Conservation (phyloP, 2,113 vertebrate genomes). For the Leptodactylus fuscus region DNA sequence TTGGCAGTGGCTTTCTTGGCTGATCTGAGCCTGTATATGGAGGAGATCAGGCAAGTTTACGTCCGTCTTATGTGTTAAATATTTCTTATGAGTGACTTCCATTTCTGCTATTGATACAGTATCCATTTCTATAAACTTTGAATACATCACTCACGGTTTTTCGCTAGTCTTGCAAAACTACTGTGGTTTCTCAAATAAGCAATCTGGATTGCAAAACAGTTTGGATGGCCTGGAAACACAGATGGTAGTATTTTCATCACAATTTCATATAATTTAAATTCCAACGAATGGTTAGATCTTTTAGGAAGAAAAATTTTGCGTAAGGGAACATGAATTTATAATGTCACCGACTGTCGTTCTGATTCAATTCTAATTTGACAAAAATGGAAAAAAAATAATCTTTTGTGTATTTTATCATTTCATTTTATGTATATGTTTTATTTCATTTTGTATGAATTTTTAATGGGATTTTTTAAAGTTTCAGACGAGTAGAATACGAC, state of each 20-base stretch:
- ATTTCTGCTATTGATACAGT: background rate
- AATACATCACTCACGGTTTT: background rate
- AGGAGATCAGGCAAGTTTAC: too few relatives aligned
- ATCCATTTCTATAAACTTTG: background rate
- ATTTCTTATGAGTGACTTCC: background rate
- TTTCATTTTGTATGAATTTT: background rate
- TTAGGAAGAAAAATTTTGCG: background rate
- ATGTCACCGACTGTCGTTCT: background rate
- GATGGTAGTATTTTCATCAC: constrained; percentile 37
- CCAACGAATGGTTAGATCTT: background rate
- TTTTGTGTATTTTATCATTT: background rate
- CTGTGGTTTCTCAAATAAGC: background rate
- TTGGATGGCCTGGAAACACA: constrained; percentile 30
- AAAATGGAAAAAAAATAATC: background rate
- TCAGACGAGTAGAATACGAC: too few relatives aligned
- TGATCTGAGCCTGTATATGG: too few relatives aligned
- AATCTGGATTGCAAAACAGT: constrained; percentile 31
- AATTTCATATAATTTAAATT: constrained; percentile 35
- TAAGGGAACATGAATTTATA: background rate
- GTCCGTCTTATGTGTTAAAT: too few relatives aligned
- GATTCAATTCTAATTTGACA: background rate
- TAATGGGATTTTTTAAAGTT: too few relatives aligned
- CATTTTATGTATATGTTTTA: background rate
- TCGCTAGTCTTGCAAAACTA: background rate
- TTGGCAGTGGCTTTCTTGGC: too few relatives aligned